Evolutionary conservation across 2,888 invertebrate species (phyloP).

Genomic region (Zhuqinia jingwanae): DNA sequence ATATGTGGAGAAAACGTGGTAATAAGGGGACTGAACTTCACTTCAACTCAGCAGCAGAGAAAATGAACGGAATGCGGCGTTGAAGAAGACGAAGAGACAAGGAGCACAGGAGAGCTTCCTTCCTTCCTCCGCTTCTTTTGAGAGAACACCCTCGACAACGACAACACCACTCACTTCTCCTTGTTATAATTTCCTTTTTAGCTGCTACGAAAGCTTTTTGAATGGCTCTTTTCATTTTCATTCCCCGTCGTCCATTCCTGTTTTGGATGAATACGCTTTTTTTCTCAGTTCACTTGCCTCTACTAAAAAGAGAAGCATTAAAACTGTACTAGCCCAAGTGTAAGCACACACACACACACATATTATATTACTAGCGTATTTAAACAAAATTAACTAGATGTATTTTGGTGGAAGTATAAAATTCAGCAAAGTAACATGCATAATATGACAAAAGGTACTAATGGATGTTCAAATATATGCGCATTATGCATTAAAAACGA

Average conservation of each 20-base stretch:
- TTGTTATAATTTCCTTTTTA: slow-evolving; percentile 35
- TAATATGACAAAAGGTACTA: neutral
- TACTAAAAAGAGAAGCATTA: too few species aligned
- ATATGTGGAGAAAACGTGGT: neutral
- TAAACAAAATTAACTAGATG: slow-evolving; percentile 16
- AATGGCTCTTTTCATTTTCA: slow-evolving; percentile 25
- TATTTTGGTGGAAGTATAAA: slow-evolving; percentile 9
- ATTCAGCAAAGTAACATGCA: slow-evolving; percentile 15
- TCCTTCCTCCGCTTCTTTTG: slow-evolving; percentile 33
- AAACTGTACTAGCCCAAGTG: too few species aligned
- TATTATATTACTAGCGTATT: neutral
- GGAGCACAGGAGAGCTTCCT: slow-evolving; percentile 37
- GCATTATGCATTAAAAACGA: neutral
- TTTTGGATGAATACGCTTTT: neutral
- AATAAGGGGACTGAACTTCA: neutral
- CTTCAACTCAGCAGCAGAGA: neutral
- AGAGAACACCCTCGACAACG: neutral
- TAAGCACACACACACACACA: too few species aligned
- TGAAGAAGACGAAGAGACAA: neutral
- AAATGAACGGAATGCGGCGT: slow-evolving; percentile 5
- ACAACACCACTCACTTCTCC: slow-evolving; percentile 8
- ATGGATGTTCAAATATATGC: slow-evolving; percentile 3
- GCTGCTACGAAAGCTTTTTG: slow-evolving; percentile 6
- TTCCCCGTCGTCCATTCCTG: neutral
- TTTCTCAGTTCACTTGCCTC: too few species aligned